Evolutionary conservation across 2,113 vertebrate genomes (phyloP), one percentile per base, ranked within the genome.

Genomic region (Bombycilla garrulus): DNA sequence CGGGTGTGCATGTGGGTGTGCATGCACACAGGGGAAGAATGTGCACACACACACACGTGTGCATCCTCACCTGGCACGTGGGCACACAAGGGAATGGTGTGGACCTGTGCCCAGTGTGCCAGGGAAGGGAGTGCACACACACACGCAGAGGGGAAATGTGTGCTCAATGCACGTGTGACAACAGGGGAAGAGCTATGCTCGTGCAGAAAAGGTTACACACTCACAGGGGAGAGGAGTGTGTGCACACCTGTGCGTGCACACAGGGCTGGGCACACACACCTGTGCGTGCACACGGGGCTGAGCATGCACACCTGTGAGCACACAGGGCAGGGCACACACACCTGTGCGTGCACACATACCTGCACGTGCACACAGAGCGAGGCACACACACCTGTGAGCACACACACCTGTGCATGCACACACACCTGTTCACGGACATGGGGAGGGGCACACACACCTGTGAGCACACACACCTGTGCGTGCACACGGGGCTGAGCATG

Each of bases 81-180:
- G 24, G 12, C 29, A 9, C 66, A 6, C 22, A 2, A 22, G 19
- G 38, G 15, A 60, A 28, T 38, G 19, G 26, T 19, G 12, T 1
- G 14, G 36, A 26, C 11, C 5, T 11, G 60, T 16, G n/a, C 16
- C 36, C 54, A 6, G 36, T 25, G 56, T 70, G 65, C 31, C 44
- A 50, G 67, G 47, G 33, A 31, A 44, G 56, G 36, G 66, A n/a
- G 18, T 1, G 61, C n/a, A 47, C 42, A 33, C 51, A 19, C 61
- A 11, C 3, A 42, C 26, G 26, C 53, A 20, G 40, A 38, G 26
- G 12, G 25, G 47, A 35, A 58, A 33, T 9, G 2, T 0, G 19
- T 13, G 35, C 9, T n/a, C 28, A 47, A 9, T 1, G 3, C 2
- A 1, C 15, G 48, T 24, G 47, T 2, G 5, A 4, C 6, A 29